phyloP scores from a whole-genome alignment of 1,140 invertebrate genomes.

The Ephestia elutella region DNA sequence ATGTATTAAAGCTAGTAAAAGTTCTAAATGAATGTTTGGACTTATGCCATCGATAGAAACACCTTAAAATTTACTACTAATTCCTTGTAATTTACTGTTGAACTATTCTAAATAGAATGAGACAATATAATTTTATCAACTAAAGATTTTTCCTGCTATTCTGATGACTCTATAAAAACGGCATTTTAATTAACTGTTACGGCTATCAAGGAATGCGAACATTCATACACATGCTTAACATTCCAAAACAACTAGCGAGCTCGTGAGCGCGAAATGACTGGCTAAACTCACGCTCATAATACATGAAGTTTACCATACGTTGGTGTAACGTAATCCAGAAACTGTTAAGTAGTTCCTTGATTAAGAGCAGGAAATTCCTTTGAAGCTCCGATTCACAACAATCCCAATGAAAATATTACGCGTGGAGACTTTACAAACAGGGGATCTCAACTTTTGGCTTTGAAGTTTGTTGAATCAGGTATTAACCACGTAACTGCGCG shows the following conservation, averaged over 20 bases:
- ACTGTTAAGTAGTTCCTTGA: conserved; percentile 43
- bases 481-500: too few relatives aligned
- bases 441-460: conserved; percentile 13
- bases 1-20: too few relatives aligned
- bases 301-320: conserved; percentile 25
- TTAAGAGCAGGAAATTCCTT: conserved; percentile 65
- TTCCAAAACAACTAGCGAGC: neutral
- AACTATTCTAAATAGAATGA: too few relatives aligned
- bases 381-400: conserved; percentile 51
- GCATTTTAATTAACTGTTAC: neutral
- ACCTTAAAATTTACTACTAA: too few relatives aligned
- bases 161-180: neutral
- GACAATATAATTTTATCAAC: too few relatives aligned
- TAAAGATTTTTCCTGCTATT: too few relatives aligned
- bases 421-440: conserved; percentile 31
- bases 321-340: conserved; percentile 38
- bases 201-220: neutral
- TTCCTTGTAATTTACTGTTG: too few relatives aligned
- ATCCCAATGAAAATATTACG: conserved; percentile 56
- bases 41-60: too few relatives aligned
- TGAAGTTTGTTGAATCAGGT: neutral
- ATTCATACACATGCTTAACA: neutral
- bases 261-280: neutral
- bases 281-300: conserved; percentile 5
- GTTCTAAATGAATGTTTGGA: too few relatives aligned